Percentiles rank a stretch among this genome's conserved stretches.
Evolutionary conservation across 2,113 vertebrate genomes (phyloP).

Genomic region (Hystrix cristata): DNA sequence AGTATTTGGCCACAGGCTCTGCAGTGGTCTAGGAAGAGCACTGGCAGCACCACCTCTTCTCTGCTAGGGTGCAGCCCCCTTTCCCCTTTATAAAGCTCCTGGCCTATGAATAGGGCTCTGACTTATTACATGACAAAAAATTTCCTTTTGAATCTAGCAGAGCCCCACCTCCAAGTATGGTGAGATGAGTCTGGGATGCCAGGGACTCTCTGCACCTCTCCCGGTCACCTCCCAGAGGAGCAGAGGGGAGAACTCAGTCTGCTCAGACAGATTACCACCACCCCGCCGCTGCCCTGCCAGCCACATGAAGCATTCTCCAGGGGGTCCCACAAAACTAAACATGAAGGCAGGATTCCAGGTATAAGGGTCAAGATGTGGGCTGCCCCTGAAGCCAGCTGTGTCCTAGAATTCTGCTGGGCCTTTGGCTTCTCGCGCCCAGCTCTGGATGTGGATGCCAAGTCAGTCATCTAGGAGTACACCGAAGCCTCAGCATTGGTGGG

Average conservation of each 20-base stretch:
- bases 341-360: not conserved
- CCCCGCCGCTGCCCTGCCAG: not conserved
- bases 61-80: not conserved
- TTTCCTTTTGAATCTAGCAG: slow-evolving; percentile 27
- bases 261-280: not conserved
- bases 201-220: not conserved
- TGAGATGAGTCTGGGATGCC: not conserved
- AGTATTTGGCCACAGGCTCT: not conserved
- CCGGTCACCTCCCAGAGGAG: not conserved
- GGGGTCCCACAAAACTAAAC: not conserved
- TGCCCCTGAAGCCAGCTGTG: not conserved
- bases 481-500: not conserved
- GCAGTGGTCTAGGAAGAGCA: not conserved
- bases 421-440: not conserved
- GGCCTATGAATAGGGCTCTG: not conserved
- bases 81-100: not conserved
- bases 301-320: not conserved
- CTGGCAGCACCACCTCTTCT: not conserved
- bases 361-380: not conserved
- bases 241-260: not conserved
- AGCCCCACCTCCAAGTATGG: not conserved
- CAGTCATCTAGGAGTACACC: not conserved
- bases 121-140: not conserved
- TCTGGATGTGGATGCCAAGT: not conserved
- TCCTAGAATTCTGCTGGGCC: not conserved